Evolutionary conservation across 2,888 invertebrate species (phyloP), one percentile per base, ranked within the genome.

Genomic region (Hecatera dysodea): DNA sequence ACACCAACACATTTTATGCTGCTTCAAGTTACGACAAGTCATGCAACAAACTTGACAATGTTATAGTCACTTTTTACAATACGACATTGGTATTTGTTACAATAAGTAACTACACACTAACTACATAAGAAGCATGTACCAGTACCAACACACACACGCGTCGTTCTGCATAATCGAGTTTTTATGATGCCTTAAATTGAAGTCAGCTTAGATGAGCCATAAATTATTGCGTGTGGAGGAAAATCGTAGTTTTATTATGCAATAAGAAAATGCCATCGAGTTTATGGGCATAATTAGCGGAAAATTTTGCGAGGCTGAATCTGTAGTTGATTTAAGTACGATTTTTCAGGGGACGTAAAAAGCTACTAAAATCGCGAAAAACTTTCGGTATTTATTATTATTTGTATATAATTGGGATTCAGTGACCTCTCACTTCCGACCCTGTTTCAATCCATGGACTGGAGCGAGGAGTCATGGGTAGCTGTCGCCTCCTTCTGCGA

Each of bases 161-260:
- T 56, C 22, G 46, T 62, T 57, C 29, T 24, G 29, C 24, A 60
- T 12, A 74, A 27, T 46, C 36, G 15, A 44, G 56, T 42, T 62
- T 71, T 66, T 62, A 44, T 66, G 27, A 46, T 42, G 39, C 29
- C 22, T 52, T 73, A 46, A 52, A 62, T 79, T 42, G 33, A 52
- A 75, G 50, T 44, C 24, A 8, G 27, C 12, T 44, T 15, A 57
- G 63, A 59, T 59, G 48, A 53, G 42, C 52, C 22, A 27, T 71
- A 59, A 63, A 52, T 71, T 27, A 59, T 63, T n/a, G 78, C 6
- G 24, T 48, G 12, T 24, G 29, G 36, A 56, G 64, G 59, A 64
- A 60, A 64, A 63, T 24, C 19, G 36, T 12, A 22, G 22, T 33
- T 75, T 78, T 59, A 62, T 42, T 44, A 33, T 33, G 12, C 19